Percentiles rank a stretch among this genome's conserved stretches.
These are phyloP conservation scores for Trissolcus basalis DNA, from an alignment of 1,140 invertebrate species.

Conservation along the genomic window DNA sequence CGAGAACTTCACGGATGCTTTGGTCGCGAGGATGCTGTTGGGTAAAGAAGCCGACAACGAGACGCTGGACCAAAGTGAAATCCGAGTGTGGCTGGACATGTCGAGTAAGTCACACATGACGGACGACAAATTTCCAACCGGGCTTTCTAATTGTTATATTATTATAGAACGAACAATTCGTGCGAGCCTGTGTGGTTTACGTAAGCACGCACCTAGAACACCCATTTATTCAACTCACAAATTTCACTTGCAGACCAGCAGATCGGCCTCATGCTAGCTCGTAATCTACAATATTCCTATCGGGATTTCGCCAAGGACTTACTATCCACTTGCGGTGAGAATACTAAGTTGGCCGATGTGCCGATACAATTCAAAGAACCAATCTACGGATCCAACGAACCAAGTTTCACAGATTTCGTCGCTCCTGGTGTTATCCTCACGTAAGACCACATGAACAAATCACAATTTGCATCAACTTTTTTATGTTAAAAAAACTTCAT, in stretches of 20 bases:
- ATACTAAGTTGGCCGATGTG: constrained; percentile 87
- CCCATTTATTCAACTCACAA: neutral
- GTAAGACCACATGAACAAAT: constrained; percentile 83
- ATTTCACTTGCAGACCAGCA: constrained; percentile 84
- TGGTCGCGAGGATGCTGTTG: constrained; percentile 83
- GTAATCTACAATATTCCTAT: constrained; percentile 87
- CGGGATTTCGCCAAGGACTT: constrained; percentile 85
- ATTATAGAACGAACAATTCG: too few species aligned
- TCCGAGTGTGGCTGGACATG: constrained; percentile 92
- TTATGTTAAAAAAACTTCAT: too few species aligned
- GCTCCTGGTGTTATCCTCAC: constrained; percentile 95
- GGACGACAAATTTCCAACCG: neutral
- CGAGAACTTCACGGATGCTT: constrained; percentile 88
- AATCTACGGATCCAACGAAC: constrained; percentile 90
- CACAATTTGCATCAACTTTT: too few species aligned
- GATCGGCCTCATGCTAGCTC: constrained; percentile 88
- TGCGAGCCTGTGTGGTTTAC: neutral
- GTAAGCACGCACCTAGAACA: neutral
- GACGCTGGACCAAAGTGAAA: constrained; percentile 87
- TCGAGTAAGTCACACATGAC: constrained; percentile 80
- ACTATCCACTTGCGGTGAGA: constrained; percentile 82
- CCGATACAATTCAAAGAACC: constrained; percentile 89
- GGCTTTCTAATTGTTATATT: constrained; percentile 4
- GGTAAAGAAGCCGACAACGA: constrained; percentile 84
- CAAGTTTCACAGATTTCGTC: constrained; percentile 96